Base-by-base conservation (phyloP, 2,797 vertebrate genomes). In the Champsocephalus gunnari region DNA sequence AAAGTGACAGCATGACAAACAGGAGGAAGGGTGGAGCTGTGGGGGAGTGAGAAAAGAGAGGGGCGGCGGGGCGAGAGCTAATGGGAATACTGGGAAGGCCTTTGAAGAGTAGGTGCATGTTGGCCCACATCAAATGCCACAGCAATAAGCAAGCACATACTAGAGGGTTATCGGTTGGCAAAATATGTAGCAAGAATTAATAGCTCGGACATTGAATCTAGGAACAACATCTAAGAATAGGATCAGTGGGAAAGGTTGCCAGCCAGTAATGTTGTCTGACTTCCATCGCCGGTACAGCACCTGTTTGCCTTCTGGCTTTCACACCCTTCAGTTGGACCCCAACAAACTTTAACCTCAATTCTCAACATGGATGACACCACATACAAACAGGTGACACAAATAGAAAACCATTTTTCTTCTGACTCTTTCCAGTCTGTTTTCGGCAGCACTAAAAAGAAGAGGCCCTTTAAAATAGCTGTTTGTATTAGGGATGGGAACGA, bases 1-100 rank as follows among this genome's bases (percentile, higher is more conserved):
- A 89, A 90, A 89, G 82, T 91, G 92, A 93, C 91, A 87, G 89
- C 87, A 87, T 90, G 89, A 91, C 89, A 90, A 90, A 92, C 73
- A 69, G 56, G 75, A 76, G 80, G 56, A 68, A 56, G 84, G 78
- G 73, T 71, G 49, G 59, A 61, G 74, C 34, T 38, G 73, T 68
- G 58, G 63, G 69, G 58, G 72, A 70, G 78, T 55, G 72, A 84
- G 57, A 76, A 79, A 47, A 66, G 69, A 71, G 63, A 55, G 24
- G 50, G 44, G 64, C 17, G 8, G 65, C 2, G 57, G 66, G 81
- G 73, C 9, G 16, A 67, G 67, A 2, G 56, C 57, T 63, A 19
- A 79, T 62, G 63, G 80, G 74, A 87, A 83, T 75, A 79, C 80
- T 73, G 71, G 75, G 50, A 84, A 82, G 79, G 73, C 72, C 80